Base-by-base conservation (phyloP, 2,888 invertebrate genomes). In the Vanessa cardui region DNA sequence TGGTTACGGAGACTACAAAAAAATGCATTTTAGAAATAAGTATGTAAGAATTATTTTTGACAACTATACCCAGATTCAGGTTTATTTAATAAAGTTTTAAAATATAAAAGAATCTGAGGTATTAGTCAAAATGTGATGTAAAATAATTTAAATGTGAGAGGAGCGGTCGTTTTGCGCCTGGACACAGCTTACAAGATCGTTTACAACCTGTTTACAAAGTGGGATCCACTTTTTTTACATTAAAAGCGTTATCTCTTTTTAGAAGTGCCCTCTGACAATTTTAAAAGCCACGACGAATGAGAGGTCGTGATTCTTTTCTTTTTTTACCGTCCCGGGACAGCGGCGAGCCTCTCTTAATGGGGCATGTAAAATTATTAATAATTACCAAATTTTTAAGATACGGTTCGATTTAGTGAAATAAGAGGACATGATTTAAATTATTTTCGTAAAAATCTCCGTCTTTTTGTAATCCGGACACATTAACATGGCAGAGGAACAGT, bases 121-220 rank as follows among this genome's bases (percentile, higher is more conserved):
- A 33, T 18, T 46, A 45, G 15, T 45, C 8, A 46, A 26, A 46
- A 45, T 26, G 45, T 46, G 26, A 18, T 45, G 18, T 20, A 21
- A 46, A 26, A 61, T 61, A 60, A 61, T 66, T 60, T 60, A 26
- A 56, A 54, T 56, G 56, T 62, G 46, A 64, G 44, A 12, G 31
- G 46, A 45, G 26, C 26, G 18, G 16, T 62, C 62, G 61, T 62
- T 66, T 63, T 49, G 54, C 66, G 67, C 64, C 71, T 65, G 73
- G 69, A 66, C 66, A 67, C 62, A 61, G 66, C 64, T 73, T 72
- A 76, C 74, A 76, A 79, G 84, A 85, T 86, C 87, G 79, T 88
- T 90, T 84, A 89, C 90, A 89, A 87, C 88, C 84, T 85, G 89
- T 88, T 89, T 86, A 88, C 87, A 85, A 85, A 86, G 81, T 81